Evolutionary conservation across 1,140 invertebrate species (phyloP).

Genomic region (Solen grandis): DNA sequence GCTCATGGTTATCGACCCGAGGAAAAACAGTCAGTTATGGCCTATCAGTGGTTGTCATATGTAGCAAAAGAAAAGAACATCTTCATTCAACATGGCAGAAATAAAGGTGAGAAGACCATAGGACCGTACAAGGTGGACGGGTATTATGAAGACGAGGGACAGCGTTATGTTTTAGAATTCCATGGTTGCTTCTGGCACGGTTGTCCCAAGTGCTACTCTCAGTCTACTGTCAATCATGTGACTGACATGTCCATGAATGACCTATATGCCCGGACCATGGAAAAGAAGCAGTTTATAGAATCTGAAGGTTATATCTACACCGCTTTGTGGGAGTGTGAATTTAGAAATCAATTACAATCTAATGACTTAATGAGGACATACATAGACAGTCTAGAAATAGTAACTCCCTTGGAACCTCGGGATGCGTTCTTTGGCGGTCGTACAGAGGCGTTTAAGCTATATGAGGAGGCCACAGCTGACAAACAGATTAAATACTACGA

Average conservation of each 20-base stretch:
- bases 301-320: slow-evolving; percentile 25
- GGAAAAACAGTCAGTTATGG: slow-evolving; percentile 35
- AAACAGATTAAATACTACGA: slow-evolving; percentile 12
- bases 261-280: slow-evolving; percentile 40
- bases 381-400: neutral
- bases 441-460: slow-evolving; percentile 43
- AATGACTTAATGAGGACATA: slow-evolving; percentile 3
- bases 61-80: neutral
- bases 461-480: neutral
- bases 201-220: slow-evolving; percentile 26
- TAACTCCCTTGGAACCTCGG: slow-evolving; percentile 37
- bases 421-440: slow-evolving; percentile 40
- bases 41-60: slow-evolving; percentile 44
- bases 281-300: slow-evolving; percentile 48
- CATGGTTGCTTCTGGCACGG: slow-evolving; percentile 66
- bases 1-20: slow-evolving; percentile 39
- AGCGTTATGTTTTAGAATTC: slow-evolving; percentile 54
- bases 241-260: slow-evolving; percentile 53
- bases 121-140: slow-evolving; percentile 55
- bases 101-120: slow-evolving; percentile 34
- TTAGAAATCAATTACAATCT: slow-evolving; percentile 1
- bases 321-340: slow-evolving; percentile 40
- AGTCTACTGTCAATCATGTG: slow-evolving; percentile 16
- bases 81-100: slow-evolving; percentile 51
- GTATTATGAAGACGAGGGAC: slow-evolving; percentile 12